phyloP scores from a whole-genome alignment of 2,888 invertebrate genomes.

The Dasysyrphus tricinctus region DNA sequence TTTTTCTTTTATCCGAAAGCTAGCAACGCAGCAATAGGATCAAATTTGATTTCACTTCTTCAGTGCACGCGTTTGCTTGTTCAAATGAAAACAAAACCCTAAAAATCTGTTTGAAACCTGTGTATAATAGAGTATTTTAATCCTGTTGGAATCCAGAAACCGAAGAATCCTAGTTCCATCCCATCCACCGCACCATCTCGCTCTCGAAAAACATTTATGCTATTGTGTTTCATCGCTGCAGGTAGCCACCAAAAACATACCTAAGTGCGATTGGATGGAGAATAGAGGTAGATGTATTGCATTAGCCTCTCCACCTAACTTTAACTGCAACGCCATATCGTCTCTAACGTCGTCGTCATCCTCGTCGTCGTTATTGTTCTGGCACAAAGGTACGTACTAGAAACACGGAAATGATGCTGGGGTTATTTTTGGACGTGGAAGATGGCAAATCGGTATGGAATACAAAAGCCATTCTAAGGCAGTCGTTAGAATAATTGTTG shows the following conservation, averaged over 20 bases:
- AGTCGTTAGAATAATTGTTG: constrained; percentile 73
- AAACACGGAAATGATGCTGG: constrained; percentile 6
- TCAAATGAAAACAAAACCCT: constrained; percentile 2
- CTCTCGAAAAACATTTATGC: neutral
- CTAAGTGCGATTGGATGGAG: neutral
- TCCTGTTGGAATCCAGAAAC: constrained; percentile 25
- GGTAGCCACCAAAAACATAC: neutral
- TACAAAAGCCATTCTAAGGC: constrained; percentile 56
- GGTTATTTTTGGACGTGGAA: neutral
- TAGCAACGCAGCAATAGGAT: neutral
- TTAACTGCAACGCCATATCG: constrained; percentile 8
- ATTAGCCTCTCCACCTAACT: constrained; percentile 26
- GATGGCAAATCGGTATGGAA: constrained; percentile 20
- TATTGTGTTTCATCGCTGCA: constrained; percentile 11
- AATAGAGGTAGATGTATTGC: constrained; percentile 11
- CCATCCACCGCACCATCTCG: neutral
- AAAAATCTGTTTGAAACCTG: constrained; percentile 14
- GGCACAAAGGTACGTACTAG: neutral
- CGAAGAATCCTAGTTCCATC: neutral
- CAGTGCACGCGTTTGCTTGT: neutral
- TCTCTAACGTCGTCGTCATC: neutral
- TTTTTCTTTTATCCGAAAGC: neutral
- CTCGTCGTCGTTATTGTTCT: neutral
- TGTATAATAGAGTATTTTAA: constrained; percentile 34
- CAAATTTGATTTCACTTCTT: constrained; percentile 34